Conservation (phyloP, 1,140 invertebrate species). For the Colletes gigas region DNA sequence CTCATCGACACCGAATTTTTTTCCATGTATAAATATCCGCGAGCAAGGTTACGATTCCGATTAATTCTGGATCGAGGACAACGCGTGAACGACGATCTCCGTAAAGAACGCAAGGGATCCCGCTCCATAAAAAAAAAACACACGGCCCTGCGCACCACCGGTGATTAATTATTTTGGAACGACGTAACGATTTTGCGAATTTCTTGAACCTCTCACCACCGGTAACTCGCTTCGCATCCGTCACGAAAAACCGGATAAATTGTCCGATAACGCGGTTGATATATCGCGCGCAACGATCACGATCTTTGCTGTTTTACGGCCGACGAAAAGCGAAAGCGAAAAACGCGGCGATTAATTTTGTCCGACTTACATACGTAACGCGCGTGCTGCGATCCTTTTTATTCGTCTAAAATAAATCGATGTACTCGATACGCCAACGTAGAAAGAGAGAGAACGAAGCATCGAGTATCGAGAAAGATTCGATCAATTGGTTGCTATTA, state of each 20-base stretch:
- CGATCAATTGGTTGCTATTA: too few species aligned
- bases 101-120: slow-evolving; percentile 8
- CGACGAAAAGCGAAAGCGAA: neutral
- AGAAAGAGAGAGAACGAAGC: too few species aligned
- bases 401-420: too few species aligned
- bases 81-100: slow-evolving; percentile 2
- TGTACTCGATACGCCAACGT: too few species aligned
- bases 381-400: too few species aligned
- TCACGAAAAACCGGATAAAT: slow-evolving; percentile 31
- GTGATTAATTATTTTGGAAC: slow-evolving; percentile 47
- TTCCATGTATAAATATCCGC: slow-evolving; percentile 23
- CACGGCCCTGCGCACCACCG: neutral
- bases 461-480: too few species aligned
- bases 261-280: slow-evolving; percentile 38
- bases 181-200: slow-evolving; percentile 5
- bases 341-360: slow-evolving; percentile 19
- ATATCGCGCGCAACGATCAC: slow-evolving; percentile 23
- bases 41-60: slow-evolving; percentile 28
- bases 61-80: slow-evolving; percentile 48
- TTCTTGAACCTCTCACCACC: slow-evolving; percentile 4
- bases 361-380: neutral
- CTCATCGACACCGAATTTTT: neutral
- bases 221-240: slow-evolving; percentile 10
- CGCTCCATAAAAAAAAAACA: neutral
- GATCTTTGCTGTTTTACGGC: slow-evolving; percentile 32